Percentiles rank a stretch among this genome's conserved stretches.
phyloP scores from a whole-genome alignment of 1,140 invertebrate species.

The Bombus breviceps region DNA sequence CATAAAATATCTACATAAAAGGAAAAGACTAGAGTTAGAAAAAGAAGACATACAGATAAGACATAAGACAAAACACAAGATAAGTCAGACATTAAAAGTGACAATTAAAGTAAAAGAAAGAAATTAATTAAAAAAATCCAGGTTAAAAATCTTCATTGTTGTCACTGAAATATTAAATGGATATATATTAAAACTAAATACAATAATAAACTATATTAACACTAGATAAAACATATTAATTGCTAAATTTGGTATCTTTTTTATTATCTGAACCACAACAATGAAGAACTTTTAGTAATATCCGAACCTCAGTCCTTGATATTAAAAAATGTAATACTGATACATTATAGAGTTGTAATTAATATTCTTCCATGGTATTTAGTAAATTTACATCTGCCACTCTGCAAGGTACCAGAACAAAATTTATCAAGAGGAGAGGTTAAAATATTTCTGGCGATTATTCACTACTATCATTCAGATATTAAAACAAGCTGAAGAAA shows the following conservation, averaged over 20 bases:
- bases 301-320: background rate
- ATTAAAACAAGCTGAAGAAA: background rate
- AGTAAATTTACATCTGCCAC: background rate
- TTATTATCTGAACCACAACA: too few species aligned
- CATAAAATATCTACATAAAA: background rate
- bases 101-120: too few species aligned
- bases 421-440: background rate
- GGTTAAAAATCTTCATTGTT: too few species aligned
- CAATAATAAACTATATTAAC: too few species aligned
- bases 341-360: background rate
- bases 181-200: too few species aligned
- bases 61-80: background rate
- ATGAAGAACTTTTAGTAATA: too few species aligned
- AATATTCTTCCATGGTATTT: background rate
- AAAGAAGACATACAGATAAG: background rate
- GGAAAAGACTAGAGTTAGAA: background rate
- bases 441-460: background rate
- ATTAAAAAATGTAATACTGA: background rate
- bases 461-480: background rate
- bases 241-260: too few species aligned
- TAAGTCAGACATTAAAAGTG: background rate
- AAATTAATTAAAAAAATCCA: background rate
- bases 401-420: background rate
- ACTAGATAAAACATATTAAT: too few species aligned
- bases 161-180: too few species aligned